Conservation (phyloP, 1,140 invertebrate species). For the Bursaphelenchus mucronatus region DNA sequence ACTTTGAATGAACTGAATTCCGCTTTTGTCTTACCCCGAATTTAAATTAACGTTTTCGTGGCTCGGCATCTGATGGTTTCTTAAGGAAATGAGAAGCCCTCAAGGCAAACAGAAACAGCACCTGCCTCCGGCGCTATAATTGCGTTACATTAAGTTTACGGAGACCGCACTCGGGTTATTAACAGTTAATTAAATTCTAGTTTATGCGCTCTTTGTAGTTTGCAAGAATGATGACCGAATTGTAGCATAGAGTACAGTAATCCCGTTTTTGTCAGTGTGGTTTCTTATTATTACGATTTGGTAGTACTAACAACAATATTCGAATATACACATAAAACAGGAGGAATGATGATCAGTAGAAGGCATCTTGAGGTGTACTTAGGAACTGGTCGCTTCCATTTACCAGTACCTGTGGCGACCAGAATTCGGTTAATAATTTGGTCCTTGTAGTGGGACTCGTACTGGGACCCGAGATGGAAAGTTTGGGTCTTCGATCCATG, state of each 20-base stretch:
- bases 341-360: too few species aligned
- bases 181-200: background rate
- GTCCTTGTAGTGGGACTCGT: too few species aligned
- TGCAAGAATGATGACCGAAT: background rate
- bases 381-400: too few species aligned
- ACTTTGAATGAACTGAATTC: too few species aligned
- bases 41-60: too few species aligned
- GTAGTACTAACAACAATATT: background rate
- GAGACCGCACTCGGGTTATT: background rate
- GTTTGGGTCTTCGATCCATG: slow-evolving; percentile 15
- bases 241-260: background rate
- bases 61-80: background rate
- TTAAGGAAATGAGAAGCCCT: slow-evolving; percentile 3
- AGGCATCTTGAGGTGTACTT: too few species aligned
- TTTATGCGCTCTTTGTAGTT: too few species aligned
- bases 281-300: slow-evolving; percentile 7
- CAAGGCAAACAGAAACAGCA: background rate
- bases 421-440: too few species aligned
- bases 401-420: too few species aligned
- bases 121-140: slow-evolving; percentile 2
- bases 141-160: background rate
- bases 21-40: too few species aligned
- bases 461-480: background rate
- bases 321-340: too few species aligned
- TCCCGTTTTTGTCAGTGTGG: background rate